These are phyloP conservation scores for Amazona guildingii DNA, from an alignment of 2,113 vertebrate species.

Conservation along the genomic window DNA sequence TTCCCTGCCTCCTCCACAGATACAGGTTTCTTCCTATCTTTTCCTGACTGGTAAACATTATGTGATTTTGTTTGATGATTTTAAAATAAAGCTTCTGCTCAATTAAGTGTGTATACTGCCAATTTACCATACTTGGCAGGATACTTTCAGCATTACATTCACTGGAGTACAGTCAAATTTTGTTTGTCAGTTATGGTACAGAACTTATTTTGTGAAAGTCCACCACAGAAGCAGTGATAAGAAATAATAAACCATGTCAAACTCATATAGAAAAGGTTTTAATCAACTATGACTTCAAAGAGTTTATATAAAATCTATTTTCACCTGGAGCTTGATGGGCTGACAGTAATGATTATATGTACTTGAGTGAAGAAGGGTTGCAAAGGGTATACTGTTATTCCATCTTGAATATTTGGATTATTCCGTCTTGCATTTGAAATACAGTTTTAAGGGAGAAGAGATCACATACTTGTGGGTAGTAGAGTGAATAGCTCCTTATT, in stretches of 20 bases:
- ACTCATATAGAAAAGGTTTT: not conserved
- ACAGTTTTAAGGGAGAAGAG: not conserved
- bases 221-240: not conserved
- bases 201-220: not conserved
- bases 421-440: not conserved
- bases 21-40: not conserved
- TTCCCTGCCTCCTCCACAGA: not conserved
- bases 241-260: conserved; percentile 41
- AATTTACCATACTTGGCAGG: not conserved
- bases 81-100: not conserved
- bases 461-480: not conserved
- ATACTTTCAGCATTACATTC: not conserved
- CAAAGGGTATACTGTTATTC: not conserved
- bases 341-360: conserved; percentile 46
- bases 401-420: not conserved
- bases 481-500: not conserved
- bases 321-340: conserved; percentile 43
- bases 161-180: not conserved
- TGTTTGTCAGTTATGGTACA: not conserved
- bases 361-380: conserved; percentile 37
- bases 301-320: conserved; percentile 45
- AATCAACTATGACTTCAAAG: conserved; percentile 55
- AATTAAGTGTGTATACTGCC: not conserved
- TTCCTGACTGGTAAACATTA: not conserved
- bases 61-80: not conserved